Evolutionary conservation across 2,888 invertebrate species (phyloP).

Genomic region (Arctia plantaginis): DNA sequence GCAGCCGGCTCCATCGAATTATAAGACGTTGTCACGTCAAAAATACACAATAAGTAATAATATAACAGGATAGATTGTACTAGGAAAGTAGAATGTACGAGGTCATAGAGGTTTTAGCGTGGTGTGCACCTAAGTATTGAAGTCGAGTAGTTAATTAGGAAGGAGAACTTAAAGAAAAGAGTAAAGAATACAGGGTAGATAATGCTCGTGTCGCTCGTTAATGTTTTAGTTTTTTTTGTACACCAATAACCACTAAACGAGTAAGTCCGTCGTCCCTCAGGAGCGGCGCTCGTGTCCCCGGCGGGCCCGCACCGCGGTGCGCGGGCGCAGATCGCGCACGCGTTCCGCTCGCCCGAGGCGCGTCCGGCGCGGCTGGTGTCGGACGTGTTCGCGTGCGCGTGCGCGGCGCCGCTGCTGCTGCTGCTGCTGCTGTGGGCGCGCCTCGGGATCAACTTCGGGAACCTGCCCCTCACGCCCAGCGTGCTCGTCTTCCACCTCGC

Average conservation of each 20-base stretch:
- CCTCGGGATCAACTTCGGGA: slow-evolving; percentile 94
- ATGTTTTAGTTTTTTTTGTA: too few species aligned
- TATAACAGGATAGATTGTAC: too few species aligned
- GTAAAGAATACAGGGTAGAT: too few species aligned
- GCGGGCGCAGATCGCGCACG: slow-evolving; percentile 90
- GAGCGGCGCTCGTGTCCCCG: slow-evolving; percentile 17
- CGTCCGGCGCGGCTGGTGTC: slow-evolving; percentile 96
- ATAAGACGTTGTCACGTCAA: too few species aligned
- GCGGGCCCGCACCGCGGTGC: slow-evolving; percentile 69
- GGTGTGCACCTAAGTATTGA: too few species aligned
- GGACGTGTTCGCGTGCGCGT: slow-evolving; percentile 95
- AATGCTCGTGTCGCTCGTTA: too few species aligned
- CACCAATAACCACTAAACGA: not conserved
- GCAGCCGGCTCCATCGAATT: too few species aligned
- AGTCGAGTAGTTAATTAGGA: too few species aligned
- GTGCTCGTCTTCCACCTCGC: slow-evolving; percentile 96
- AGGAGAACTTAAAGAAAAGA: too few species aligned
- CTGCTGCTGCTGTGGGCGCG: slow-evolving; percentile 94
- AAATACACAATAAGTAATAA: too few species aligned
- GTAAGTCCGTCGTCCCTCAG: slow-evolving; percentile 9
- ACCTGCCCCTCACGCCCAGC: slow-evolving; percentile 92
- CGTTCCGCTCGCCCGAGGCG: slow-evolving; percentile 96
- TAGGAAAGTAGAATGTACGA: too few species aligned
- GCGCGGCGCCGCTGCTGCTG: slow-evolving; percentile 93
- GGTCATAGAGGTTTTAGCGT: too few species aligned